A percentile compares a stretch with the other conserved stretches of the same genome.
Evolutionary conservation across 2,113 vertebrate genomes (phyloP).

Genomic region (Vulpes ferrilata): DNA sequence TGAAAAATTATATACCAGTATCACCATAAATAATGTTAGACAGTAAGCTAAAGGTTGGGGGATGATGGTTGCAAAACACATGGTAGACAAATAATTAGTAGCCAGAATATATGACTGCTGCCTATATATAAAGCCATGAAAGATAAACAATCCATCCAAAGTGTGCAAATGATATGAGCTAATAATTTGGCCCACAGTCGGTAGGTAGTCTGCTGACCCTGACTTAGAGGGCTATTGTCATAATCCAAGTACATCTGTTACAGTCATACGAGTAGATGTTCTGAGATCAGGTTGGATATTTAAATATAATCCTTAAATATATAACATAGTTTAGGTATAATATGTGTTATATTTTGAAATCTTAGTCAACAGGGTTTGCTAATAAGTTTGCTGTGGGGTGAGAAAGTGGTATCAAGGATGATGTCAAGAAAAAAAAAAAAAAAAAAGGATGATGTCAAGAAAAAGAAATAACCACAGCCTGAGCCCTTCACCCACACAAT

Average conservation of each 20-base stretch:
- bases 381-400: too few relatives aligned
- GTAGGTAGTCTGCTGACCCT: too few relatives aligned
- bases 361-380: too few relatives aligned
- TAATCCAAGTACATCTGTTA: too few relatives aligned
- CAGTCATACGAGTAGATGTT: too few relatives aligned
- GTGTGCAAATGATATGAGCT: too few relatives aligned
- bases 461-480: neutral
- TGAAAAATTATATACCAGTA: neutral
- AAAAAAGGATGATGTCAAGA: neutral
- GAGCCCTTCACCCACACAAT: neutral
- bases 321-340: neutral
- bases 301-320: neutral
- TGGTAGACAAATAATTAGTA: neutral
- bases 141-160: too few relatives aligned
- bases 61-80: neutral
- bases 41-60: neutral
- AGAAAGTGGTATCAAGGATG: neutral
- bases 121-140: too few relatives aligned
- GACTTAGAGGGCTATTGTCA: too few relatives aligned
- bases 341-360: too few relatives aligned
- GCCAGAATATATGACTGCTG: neutral
- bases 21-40: neutral
- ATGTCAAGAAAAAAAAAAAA: neutral
- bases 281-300: neutral
- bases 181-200: too few relatives aligned